Percentiles rank a stretch among this genome's conserved stretches.
phyloP scores from a whole-genome alignment of 2,888 invertebrate genomes.

The Temnothorax ravouxi region DNA sequence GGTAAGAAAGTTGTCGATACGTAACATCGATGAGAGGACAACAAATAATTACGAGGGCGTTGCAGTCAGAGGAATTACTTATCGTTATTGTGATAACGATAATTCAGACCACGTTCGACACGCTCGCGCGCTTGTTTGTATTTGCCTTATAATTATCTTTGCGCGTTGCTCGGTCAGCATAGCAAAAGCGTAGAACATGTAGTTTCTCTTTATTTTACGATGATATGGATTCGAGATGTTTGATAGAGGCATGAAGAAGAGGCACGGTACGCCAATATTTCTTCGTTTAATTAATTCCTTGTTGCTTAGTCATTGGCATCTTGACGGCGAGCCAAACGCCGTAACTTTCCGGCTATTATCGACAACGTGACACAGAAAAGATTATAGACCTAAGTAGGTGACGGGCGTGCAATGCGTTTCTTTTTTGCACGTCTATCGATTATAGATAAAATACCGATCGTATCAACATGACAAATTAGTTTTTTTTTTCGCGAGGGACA shows the following conservation, averaged over 20 bases:
- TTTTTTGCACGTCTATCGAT: background rate
- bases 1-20: background rate
- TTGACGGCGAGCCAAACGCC: background rate
- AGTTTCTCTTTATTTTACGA: background rate
- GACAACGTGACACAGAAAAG: background rate
- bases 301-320: background rate
- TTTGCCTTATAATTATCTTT: conserved; percentile 18
- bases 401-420: no score
- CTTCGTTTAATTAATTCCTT: background rate
- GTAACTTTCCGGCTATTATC: background rate
- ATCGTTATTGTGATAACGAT: conserved; percentile 15
- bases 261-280: background rate
- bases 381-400: background rate
- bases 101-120: background rate
- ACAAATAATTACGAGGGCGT: background rate
- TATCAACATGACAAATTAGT: background rate
- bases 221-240: background rate
- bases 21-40: background rate
- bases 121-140: background rate
- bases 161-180: background rate
- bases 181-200: background rate
- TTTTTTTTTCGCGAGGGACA: background rate
- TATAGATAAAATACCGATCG: conserved; percentile 31
- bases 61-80: background rate
- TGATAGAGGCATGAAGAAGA: background rate